Evolutionary conservation across 1,140 invertebrate species (phyloP).

Genomic region (Aphis craccivora): DNA sequence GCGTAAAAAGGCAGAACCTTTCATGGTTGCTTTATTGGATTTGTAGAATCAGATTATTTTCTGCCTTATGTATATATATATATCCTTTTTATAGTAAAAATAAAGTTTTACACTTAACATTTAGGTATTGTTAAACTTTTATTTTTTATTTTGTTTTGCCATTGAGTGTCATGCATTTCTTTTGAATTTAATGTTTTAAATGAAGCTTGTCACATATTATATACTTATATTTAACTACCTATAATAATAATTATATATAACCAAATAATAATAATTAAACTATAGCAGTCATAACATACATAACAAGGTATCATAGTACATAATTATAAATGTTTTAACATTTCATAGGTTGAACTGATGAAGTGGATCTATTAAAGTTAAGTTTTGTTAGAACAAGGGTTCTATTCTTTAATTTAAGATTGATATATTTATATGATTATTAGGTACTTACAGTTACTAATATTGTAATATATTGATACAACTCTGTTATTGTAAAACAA

Average conservation of each 20-base stretch:
- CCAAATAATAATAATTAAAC: background rate
- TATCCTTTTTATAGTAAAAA: background rate
- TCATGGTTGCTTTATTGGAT: conserved; percentile 15
- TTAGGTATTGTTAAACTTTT: background rate
- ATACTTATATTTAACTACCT: background rate
- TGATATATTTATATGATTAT: background rate
- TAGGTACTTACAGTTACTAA: background rate
- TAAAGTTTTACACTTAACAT: background rate
- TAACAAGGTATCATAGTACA: background rate
- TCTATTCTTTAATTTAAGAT: background rate
- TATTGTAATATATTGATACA: too few species aligned
- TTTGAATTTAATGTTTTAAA: background rate
- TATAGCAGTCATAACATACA: background rate
- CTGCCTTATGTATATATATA: background rate
- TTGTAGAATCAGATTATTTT: conserved; percentile 17
- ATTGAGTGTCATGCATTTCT: background rate
- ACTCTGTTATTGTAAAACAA: background rate
- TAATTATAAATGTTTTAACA: background rate
- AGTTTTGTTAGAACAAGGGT: background rate
- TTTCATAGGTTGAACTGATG: background rate
- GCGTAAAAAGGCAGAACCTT: conserved; percentile 2
- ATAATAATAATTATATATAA: background rate
- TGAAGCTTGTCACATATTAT: background rate
- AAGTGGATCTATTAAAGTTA: background rate
- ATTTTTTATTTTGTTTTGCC: background rate